A percentile compares a stretch with the other conserved stretches of the same genome.
Evolutionary conservation across 2,888 invertebrate genomes (phyloP).

Genomic region (Ormyrus rosae): DNA sequence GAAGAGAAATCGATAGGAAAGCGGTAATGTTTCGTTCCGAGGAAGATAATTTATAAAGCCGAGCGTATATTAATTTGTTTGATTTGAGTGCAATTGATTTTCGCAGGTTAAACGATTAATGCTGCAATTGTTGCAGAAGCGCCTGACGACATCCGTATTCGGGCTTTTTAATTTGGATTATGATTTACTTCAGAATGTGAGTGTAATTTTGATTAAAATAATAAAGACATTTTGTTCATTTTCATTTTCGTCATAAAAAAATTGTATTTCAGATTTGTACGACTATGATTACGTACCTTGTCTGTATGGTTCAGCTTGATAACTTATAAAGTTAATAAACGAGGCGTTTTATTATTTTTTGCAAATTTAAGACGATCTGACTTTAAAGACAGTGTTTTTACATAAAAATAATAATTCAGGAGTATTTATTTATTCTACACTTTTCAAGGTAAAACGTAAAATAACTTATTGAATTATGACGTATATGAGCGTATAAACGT

Average conservation of each 20-base stretch:
- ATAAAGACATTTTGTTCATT: too few species aligned
- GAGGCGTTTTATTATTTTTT: too few species aligned
- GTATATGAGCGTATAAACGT: too few species aligned
- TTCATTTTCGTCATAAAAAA: too few species aligned
- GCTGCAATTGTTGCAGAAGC: not conserved
- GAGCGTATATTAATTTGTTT: not conserved
- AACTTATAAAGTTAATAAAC: too few species aligned
- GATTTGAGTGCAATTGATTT: not conserved
- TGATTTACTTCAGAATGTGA: not conserved
- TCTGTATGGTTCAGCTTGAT: slow-evolving; percentile 36
- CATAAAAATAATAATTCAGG: too few species aligned
- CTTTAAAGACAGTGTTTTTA: too few species aligned
- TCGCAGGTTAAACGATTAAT: not conserved
- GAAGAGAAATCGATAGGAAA: slow-evolving; percentile 5
- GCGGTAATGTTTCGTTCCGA: not conserved
- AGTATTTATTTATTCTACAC: too few species aligned
- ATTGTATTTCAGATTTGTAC: slow-evolving; percentile 20
- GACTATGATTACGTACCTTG: slow-evolving; percentile 7
- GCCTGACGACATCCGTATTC: not conserved
- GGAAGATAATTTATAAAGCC: too few species aligned
- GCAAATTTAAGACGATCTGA: too few species aligned
- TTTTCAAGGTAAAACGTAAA: too few species aligned
- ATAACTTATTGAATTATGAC: too few species aligned
- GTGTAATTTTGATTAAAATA: not conserved
- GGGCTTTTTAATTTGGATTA: not conserved